phyloP scores from a whole-genome alignment of 1,140 invertebrate genomes.

The Triops cancriformis region DNA sequence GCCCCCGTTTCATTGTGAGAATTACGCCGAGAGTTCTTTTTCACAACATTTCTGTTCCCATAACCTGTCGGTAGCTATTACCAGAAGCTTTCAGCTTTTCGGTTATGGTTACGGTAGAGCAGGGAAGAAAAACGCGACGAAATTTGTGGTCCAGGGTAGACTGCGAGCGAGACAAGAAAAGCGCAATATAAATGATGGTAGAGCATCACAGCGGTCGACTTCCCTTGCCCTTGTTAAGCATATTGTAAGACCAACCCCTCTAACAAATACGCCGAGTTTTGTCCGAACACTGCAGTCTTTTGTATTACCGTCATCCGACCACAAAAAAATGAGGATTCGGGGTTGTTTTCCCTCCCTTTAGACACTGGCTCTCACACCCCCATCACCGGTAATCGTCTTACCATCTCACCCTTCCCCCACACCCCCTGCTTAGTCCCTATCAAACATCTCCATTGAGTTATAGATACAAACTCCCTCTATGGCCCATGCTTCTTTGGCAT shows the following conservation, averaged over 20 bases:
- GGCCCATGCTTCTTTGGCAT: background rate
- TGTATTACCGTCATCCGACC: background rate
- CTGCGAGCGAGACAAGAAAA: background rate
- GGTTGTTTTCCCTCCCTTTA: background rate
- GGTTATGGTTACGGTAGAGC: background rate
- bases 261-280: background rate
- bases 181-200: conserved; percentile 3
- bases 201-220: conserved; percentile 9
- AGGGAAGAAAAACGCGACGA: background rate
- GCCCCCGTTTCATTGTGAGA: background rate
- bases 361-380: background rate
- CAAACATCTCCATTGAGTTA: conserved; percentile 11
- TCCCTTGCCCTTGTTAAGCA: conserved; percentile 12
- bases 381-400: conserved; percentile 10
- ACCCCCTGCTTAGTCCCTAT: conserved; percentile 4
- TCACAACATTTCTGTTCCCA: background rate
- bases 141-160: background rate
- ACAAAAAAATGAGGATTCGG: background rate
- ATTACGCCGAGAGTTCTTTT: background rate
- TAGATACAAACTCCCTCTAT: conserved; percentile 10
- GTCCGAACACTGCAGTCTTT: background rate
- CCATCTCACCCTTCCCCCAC: background rate
- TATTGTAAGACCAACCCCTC: background rate
- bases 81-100: background rate
- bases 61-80: background rate